Percentiles rank a stretch among this genome's conserved stretches.
Conservation (phyloP, 35 echinoderm and acorn worm species). For the Acanthaster planci region DNA sequence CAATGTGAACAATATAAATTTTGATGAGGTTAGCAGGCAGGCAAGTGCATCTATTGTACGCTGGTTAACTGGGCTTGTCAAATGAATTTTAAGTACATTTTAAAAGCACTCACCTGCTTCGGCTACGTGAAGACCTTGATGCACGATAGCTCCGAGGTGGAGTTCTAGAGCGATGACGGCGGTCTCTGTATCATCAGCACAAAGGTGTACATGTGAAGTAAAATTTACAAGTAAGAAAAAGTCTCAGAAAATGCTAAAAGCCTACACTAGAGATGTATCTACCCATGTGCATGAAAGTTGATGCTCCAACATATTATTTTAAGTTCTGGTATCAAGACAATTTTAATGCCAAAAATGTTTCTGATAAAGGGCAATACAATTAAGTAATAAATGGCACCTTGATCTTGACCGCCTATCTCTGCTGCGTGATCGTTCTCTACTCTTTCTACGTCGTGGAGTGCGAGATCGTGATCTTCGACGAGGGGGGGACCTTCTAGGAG, state of each 20-base stretch:
- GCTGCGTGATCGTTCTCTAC: conserved; percentile 55
- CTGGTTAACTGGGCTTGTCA: too few species aligned
- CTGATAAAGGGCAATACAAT: background rate
- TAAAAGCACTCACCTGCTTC: conserved; percentile 60
- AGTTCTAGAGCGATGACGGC: conserved; percentile 54
- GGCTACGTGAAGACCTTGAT: conserved; percentile 46
- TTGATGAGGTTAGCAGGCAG: too few species aligned
- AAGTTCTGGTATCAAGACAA: background rate
- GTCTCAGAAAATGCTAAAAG: too few species aligned
- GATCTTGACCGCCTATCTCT: conserved; percentile 72
- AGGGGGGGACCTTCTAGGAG: conserved; percentile 53
- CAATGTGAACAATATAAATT: too few species aligned
- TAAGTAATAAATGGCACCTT: conserved; percentile 26
- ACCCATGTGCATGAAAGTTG: background rate
- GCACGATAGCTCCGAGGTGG: conserved; percentile 75
- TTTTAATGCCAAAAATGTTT: too few species aligned
- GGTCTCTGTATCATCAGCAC: conserved; percentile 54
- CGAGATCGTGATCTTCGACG: conserved; percentile 54
- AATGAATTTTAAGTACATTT: too few species aligned
- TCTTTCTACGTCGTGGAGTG: conserved; percentile 18
- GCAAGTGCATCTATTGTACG: too few species aligned
- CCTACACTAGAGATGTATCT: too few species aligned
- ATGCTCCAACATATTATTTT: background rate
- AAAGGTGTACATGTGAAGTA: too few species aligned
- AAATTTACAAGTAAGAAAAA: too few species aligned